phyloP scores from a whole-genome alignment of 2,797 vertebrate species.

The Pangasius krempfi region DNA sequence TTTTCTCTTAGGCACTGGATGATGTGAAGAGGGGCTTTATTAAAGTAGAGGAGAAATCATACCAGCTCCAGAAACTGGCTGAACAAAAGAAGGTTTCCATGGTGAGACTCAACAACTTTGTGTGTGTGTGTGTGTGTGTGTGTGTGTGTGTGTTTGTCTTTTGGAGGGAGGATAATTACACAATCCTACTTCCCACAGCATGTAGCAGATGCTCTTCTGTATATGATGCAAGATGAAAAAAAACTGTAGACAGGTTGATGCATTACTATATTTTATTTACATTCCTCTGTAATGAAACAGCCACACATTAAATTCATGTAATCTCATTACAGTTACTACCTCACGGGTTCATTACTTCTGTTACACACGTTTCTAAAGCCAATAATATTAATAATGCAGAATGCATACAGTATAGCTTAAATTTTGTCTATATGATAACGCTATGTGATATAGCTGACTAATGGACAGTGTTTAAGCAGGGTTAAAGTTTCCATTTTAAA shows the following conservation, averaged over 20 bases:
- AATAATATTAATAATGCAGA: neutral
- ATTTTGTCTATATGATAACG: neutral
- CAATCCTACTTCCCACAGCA: neutral
- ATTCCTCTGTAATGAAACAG: neutral
- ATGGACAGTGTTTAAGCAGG: no score
- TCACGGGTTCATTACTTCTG: neutral
- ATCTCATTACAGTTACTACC: neutral
- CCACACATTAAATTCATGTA: neutral
- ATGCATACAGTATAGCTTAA: neutral
- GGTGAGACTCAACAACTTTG: conserved; percentile 73
- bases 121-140: neutral
- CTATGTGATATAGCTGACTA: neutral
- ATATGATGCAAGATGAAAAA: neutral
- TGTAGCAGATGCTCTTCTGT: neutral
- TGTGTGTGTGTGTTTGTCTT: neutral
- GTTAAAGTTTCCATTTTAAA: neutral
- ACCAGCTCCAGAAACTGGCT: conserved; percentile 92
- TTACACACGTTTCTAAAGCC: neutral
- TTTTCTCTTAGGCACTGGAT: conserved; percentile 82
- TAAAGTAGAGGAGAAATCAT: conserved; percentile 93
- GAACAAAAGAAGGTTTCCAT: conserved; percentile 94
- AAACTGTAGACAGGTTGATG: neutral
- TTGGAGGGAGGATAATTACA: neutral
- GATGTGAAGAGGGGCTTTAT: conserved; percentile 93
- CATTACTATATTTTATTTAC: neutral